phyloP scores from a whole-genome alignment of 2,888 invertebrate genomes.

The Iphiclides podalirius region DNA sequence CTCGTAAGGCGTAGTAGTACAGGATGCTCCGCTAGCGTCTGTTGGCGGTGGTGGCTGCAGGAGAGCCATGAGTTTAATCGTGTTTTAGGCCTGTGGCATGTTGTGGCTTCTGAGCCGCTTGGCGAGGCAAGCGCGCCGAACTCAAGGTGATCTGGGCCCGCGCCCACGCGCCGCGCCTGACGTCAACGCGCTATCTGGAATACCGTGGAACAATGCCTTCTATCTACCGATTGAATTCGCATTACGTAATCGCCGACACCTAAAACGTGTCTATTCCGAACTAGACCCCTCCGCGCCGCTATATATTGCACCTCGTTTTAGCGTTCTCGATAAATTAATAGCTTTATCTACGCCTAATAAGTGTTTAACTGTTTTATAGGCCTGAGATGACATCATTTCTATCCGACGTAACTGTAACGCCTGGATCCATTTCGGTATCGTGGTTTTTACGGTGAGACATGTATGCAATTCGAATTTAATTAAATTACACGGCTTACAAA shows the following conservation, averaged over 20 bases:
- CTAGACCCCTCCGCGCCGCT: slow-evolving; percentile 5
- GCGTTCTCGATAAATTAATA: neutral
- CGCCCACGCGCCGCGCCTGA: slow-evolving; percentile 66
- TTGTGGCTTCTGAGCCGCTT: slow-evolving; percentile 2
- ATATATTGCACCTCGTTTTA: slow-evolving; percentile 4
- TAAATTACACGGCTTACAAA: too few species aligned
- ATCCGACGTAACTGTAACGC: neutral
- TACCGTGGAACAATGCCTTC: slow-evolving; percentile 59
- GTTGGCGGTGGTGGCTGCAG: too few species aligned
- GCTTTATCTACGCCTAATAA: neutral
- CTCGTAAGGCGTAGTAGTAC: slow-evolving; percentile 75
- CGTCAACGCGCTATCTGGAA: slow-evolving; percentile 43
- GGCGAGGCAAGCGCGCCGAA: slow-evolving; percentile 31
- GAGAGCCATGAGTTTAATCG: too few species aligned
- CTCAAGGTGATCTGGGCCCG: slow-evolving; percentile 70
- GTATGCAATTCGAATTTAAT: too few species aligned
- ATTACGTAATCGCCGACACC: slow-evolving; percentile 58
- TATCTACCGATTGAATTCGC: slow-evolving; percentile 52
- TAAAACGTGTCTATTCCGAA: slow-evolving; percentile 53
- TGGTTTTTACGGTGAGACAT: too few species aligned
- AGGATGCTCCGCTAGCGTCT: slow-evolving; percentile 56
- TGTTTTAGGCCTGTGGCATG: too few species aligned
- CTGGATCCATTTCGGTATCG: too few species aligned
- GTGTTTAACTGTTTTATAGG: neutral
- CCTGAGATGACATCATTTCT: neutral